Base-by-base conservation (phyloP, 2,113 vertebrate genomes). In the Chaetops frenatus region DNA sequence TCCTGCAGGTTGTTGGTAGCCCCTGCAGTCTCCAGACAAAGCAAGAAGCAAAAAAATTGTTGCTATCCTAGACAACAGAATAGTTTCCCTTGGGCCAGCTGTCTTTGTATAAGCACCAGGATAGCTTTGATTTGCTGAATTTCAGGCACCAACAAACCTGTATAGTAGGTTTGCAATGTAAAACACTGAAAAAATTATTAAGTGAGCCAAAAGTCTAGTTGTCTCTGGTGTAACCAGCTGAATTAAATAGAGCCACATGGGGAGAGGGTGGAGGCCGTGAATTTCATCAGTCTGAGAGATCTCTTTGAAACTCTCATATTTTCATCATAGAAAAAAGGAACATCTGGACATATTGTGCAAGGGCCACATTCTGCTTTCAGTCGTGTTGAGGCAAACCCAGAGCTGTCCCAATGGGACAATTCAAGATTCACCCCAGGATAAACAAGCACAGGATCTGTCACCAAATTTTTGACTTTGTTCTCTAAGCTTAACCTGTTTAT, bases 331-430 rank as follows among this genome's bases (percentile, higher is more conserved):
- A 42, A 92, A 73, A 95, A 86, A 81, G 28, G 50, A 94, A 96
- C 87, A 96, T 95, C 91, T 96, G 93, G 85, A 81, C 42, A 11
- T 94, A 56, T 93, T 96, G 88, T 96, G 93, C 85, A 96, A 95
- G 72, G 90, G 48, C 76, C 51, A 36, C 56, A 90, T 90, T 94
- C 60, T 90, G 67, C 81, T 86, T 95, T 95, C 71, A 77, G 90
- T 86, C 50, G 0, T 88, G 67, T 66, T 86, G 90, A 88, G 80
- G 85, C 79, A 96, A 95, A 94, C 67, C 22, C 87, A 66, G 56
- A 86, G 54, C 7, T 47, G 18, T 92, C 87, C 87, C 94, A 86
- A n/a, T 28, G 74, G 90, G 64, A 79, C 28, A 77, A 81, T 83
- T 86, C 29, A 88, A 58, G 51, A 90, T 90, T 83, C 81, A 95